These are phyloP conservation scores for Julus scanicus DNA, from an alignment of 2,888 invertebrate genomes.

Conservation along the genomic window DNA sequence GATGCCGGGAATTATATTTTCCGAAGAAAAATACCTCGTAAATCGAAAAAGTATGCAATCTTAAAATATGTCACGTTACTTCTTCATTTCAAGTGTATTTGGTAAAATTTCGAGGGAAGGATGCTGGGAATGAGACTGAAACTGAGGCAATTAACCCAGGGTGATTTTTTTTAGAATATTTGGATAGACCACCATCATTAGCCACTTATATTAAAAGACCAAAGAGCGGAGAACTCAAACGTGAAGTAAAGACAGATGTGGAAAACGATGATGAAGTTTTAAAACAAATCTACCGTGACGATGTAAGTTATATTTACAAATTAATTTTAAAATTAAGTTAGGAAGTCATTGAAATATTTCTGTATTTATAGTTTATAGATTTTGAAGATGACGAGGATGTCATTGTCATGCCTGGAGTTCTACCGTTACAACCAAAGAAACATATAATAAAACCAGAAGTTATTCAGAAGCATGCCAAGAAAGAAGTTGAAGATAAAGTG, in stretches of 20 bases:
- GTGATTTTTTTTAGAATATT: neutral
- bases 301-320: neutral
- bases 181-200: neutral
- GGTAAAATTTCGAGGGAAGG: no score
- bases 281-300: constrained; percentile 27
- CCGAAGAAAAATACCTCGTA: neutral
- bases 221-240: constrained; percentile 37
- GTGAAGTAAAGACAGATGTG: neutral
- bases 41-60: constrained; percentile 29
- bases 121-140: no score
- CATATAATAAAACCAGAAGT: constrained; percentile 25
- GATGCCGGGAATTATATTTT: constrained; percentile 3
- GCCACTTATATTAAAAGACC: constrained; percentile 13
- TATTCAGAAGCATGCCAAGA: constrained; percentile 6
- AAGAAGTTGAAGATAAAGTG: neutral
- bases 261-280: neutral
- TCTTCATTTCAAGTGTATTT: no score
- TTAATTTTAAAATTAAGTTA: no score
- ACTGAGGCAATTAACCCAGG: neutral
- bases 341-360: neutral
- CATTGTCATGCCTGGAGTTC: neutral
- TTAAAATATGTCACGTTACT: neutral
- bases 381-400: neutral
- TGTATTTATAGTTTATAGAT: constrained; percentile 17
- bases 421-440: neutral